Evolutionary conservation across 2,888 invertebrate genomes (phyloP), one percentile per base, ranked within the genome.

Genomic region (Sesamia inferens): DNA sequence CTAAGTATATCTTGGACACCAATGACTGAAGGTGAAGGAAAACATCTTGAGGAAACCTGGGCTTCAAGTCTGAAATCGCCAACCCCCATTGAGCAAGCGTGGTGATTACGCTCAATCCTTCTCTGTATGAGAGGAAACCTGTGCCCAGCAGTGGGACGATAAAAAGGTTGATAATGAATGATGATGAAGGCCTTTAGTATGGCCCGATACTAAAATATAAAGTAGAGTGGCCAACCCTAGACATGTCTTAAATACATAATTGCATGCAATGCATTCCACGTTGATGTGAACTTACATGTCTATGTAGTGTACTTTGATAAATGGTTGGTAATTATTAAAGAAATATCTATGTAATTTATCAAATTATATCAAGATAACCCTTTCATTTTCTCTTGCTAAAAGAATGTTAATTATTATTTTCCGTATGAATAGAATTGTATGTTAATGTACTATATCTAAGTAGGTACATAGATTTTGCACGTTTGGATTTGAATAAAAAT

Each of bases 291-390:
- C 54, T 47, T 74, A 16, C 65, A 13, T 48, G 65, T 76, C 64
- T 31, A 68, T 68, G 55, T 75, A 74, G 66, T 73, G 31, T 67
- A 57, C 67, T 59, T 68, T 74, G 73, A 78, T 78, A 48, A 67
- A 81, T 71, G 70, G 63, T 84, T 54, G 24, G 77, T 71, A 81
- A 81, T 85, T 78, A 81, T 74, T 24, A 58, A 22, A 51, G 59
- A 51, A 44, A 62, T 62, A 74, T 80, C 72, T 58, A 10, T 65
- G 57, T 42, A 42, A 77, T 65, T 71, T 48, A 80, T 74, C 72
- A 66, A 75, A 74, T 78, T 71, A 59, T 54, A 72, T 57, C 55
- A 19, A 57, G 70, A 69, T 54, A 62, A 65, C 68, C 54, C 57
- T 64, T 69, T 42, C 10, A 51, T 54, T 75, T 68, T 55, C 31